Base-by-base conservation (phyloP, 2,888 invertebrate genomes). In the Drosophila sordidapex region DNA sequence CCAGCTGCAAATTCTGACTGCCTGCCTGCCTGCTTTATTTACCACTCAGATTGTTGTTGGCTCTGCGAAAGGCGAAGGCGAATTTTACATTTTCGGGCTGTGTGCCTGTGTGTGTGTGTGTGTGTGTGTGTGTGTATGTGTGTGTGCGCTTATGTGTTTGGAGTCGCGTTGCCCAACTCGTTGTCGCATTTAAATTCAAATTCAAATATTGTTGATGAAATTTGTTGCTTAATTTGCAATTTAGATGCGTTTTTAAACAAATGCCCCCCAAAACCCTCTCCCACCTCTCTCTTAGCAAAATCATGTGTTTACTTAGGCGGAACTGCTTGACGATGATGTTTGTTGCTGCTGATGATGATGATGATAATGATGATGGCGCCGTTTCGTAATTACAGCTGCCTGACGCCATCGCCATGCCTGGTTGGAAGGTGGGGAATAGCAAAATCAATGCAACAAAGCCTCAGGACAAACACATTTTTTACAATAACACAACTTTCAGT, bases 221-320 rank as follows among this genome's bases (percentile, higher is more conserved):
- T 87, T 87, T 90, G 90, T 89, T 87, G 87, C 90, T 87, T 90
- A 87, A 87, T 87, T 87, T 87, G 90, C 87, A 87, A 87, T 87
- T 87, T 87, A 87, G 81, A 87, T 87, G 89, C 85, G 90, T 87
- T 90, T 90, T 89, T 82, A 90, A 88, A 74, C 89, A 89, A 86
- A 82, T 83, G 79, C 71, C 77, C 76, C 71, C 21, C 25, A 15
- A 56, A 56, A 2, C 8, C 46, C 4, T 1, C 46, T 13, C 33
- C 63, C 27, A n/a, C 35, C 21, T 1, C 36, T 27, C 67, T 49
- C 33, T 38, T 59, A 60, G 62, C 70, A 81, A 83, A 89, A 89
- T 87, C 86, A 81, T 86, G 90, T 87, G 89, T 87, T 90, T 87
- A 90, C 89, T 90, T 87, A 88, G 87, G 87, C 90, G 79, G 76